phyloP scores from a whole-genome alignment of 2,113 vertebrate species.

The Oreochromis tanganicae region DNA sequence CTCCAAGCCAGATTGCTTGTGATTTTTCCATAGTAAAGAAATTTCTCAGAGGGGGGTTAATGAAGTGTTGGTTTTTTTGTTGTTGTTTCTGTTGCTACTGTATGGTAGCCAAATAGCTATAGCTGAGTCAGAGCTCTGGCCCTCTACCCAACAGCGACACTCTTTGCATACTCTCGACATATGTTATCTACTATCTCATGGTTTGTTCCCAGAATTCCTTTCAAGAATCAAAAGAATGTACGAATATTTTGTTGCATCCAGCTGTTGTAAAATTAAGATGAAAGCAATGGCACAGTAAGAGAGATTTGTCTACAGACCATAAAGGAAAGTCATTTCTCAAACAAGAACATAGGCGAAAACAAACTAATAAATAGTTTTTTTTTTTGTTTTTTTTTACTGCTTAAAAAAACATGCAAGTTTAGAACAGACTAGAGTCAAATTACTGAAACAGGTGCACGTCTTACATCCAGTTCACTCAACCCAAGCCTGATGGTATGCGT shows the following conservation, averaged over 20 bases:
- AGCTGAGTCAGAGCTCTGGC: slow-evolving; percentile 7
- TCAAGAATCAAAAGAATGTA: neutral
- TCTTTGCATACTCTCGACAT: neutral
- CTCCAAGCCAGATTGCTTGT: slow-evolving; percentile 1
- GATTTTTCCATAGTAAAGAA: neutral
- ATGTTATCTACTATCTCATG: neutral
- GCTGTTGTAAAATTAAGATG: neutral
- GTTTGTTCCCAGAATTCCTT: neutral
- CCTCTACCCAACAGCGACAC: neutral
- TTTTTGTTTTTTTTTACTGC: neutral
- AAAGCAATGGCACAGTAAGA: neutral
- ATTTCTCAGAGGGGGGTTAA: neutral
- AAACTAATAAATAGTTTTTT: neutral
- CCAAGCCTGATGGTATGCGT: slow-evolving; percentile 7
- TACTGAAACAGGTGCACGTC: neutral
- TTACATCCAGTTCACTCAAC: slow-evolving; percentile 8
- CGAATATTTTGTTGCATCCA: neutral
- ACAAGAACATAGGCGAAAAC: neutral
- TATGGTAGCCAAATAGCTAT: slow-evolving; percentile 1
- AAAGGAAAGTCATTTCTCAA: neutral
- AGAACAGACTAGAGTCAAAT: neutral
- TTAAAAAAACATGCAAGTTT: neutral
- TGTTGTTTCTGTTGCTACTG: neutral
- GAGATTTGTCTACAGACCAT: neutral
- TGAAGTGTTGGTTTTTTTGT: slow-evolving; percentile 4